Conservation (phyloP, 2,888 invertebrate species). For the Epinotia nisella region DNA sequence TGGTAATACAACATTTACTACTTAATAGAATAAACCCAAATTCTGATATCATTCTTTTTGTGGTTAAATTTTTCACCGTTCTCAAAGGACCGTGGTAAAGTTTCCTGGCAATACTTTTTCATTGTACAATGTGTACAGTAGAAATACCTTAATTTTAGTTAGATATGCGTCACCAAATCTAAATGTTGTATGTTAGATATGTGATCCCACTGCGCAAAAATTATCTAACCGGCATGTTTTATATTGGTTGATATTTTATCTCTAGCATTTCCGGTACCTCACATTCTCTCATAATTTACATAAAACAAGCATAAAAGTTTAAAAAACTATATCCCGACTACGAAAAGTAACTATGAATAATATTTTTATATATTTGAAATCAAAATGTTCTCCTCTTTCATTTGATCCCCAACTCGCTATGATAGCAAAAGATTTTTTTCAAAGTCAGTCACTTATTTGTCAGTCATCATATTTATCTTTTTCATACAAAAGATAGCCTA, state of each 20-base stretch:
- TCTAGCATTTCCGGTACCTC: not conserved
- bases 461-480: too few species aligned
- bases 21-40: not conserved
- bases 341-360: too few species aligned
- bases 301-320: too few species aligned
- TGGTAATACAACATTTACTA: not conserved
- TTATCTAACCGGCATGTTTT: not conserved
- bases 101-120: not conserved
- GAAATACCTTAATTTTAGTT: not conserved
- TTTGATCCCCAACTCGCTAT: too few species aligned
- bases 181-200: not conserved
- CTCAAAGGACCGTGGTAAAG: not conserved
- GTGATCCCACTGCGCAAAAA: not conserved
- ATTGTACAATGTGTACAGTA: not conserved
- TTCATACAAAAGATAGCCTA: too few species aligned
- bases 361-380: too few species aligned
- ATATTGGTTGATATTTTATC: not conserved
- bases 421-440: too few species aligned
- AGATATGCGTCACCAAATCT: not conserved
- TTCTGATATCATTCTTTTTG: not conserved
- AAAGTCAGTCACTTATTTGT: too few species aligned
- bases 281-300: not conserved
- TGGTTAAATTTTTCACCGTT: slow-evolving; percentile 5
- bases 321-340: too few species aligned
- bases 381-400: too few species aligned